A percentile compares a stretch with the other conserved stretches of the same genome.
phyloP scores from a whole-genome alignment of 2,888 invertebrate genomes.

The Noctua janthe region DNA sequence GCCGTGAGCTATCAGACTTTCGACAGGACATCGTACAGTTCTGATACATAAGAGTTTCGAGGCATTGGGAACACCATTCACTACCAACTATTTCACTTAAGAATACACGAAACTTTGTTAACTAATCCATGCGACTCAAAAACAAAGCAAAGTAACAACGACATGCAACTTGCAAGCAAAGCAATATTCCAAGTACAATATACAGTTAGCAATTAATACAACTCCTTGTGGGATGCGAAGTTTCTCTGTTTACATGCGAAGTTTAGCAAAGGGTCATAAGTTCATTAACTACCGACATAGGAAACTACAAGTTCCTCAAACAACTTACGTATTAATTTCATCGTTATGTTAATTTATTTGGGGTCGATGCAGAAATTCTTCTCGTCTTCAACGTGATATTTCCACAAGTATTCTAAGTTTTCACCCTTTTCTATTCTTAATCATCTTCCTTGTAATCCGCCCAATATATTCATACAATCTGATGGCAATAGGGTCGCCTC shows the following conservation, averaged over 20 bases:
- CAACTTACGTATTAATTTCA: no score
- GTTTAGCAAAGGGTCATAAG: conserved; percentile 23
- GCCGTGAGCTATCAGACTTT: no score
- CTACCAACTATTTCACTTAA: not conserved
- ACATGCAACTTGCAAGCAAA: conserved; percentile 6
- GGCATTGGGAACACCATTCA: not conserved
- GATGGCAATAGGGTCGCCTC: no score
- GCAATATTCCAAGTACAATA: not conserved
- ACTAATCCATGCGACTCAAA: not conserved
- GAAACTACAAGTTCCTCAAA: not conserved
- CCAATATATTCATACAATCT: not conserved
- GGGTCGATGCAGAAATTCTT: not conserved
- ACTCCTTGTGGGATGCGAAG: not conserved
- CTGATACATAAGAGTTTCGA: no score
- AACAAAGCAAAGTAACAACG: not conserved
- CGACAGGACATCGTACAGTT: no score
- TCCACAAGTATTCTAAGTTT: not conserved
- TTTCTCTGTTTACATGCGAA: conserved; percentile 20
- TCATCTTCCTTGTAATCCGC: not conserved
- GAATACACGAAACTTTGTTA: not conserved
- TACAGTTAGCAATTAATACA: conserved; percentile 20
- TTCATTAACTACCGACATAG: conserved; percentile 26
- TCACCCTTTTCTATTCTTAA: not conserved
- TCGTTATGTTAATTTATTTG: not conserved
- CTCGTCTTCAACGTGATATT: not conserved